Evolutionary conservation across 2,113 vertebrate genomes (phyloP).

Genomic region (Excalfactoria chinensis): DNA sequence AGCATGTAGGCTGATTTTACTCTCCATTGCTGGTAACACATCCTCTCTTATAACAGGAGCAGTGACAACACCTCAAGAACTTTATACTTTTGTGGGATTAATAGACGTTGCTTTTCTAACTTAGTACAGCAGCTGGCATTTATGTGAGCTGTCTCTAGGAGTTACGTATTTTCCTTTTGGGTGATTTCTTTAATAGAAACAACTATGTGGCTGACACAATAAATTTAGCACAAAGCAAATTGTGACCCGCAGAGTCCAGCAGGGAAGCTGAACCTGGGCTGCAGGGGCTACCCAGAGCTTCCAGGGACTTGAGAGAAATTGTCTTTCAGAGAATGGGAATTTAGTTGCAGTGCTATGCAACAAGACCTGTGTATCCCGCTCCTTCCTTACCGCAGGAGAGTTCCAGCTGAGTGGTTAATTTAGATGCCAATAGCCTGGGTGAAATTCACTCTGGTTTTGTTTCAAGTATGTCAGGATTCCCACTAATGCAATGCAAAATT

Average conservation of each 20-base stretch:
- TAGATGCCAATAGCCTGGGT: not conserved
- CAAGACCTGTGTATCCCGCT: not conserved
- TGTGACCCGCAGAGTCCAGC: not conserved
- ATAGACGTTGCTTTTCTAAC: not conserved
- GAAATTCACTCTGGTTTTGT: not conserved
- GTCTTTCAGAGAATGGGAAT: not conserved
- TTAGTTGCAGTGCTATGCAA: not conserved
- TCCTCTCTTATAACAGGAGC: not conserved
- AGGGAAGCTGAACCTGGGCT: not conserved
- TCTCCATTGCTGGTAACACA: not conserved
- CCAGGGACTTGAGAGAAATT: not conserved
- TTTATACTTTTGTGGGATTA: not conserved
- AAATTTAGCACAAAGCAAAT: not conserved
- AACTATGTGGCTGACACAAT: not conserved
- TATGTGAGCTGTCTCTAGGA: not conserved
- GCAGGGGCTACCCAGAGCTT: not conserved
- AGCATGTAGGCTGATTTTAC: not conserved
- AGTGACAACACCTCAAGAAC: not conserved
- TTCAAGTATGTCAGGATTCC: not conserved
- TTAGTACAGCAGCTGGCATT: not conserved
- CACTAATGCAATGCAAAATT: not conserved
- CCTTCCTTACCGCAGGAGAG: not conserved
- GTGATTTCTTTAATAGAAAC: not conserved
- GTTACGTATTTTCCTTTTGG: not conserved
- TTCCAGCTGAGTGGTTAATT: not conserved